These are phyloP conservation scores for Porites divaricata DNA, from an alignment of 92 coral and sea anemone species.

Conservation along the genomic window DNA sequence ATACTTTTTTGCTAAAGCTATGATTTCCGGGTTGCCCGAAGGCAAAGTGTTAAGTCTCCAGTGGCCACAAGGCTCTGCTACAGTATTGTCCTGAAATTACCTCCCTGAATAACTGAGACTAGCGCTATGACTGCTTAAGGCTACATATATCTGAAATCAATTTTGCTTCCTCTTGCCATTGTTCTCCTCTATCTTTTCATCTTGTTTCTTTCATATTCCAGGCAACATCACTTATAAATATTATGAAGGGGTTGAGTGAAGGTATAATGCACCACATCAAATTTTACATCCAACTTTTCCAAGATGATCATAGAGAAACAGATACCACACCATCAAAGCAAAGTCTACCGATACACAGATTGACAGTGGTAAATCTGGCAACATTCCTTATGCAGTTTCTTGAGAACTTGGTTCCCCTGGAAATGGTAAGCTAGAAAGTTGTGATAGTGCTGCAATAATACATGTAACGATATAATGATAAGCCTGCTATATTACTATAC, in stretches of 20 bases:
- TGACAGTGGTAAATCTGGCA: constrained; percentile 76
- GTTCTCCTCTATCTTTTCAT: not conserved
- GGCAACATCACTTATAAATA: constrained; percentile 61
- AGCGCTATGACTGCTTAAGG: not conserved
- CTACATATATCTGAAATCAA: not conserved
- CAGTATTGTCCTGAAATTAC: too few relatives aligned
- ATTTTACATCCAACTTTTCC: constrained; percentile 8
- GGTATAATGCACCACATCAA: constrained; percentile 74
- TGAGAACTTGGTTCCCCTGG: constrained; percentile 70
- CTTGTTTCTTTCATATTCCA: not conserved
- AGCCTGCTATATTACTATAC: too few relatives aligned
- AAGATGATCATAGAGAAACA: constrained; percentile 11
- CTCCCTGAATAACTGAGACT: too few relatives aligned
- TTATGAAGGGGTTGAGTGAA: constrained; percentile 76
- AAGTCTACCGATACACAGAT: constrained; percentile 64
- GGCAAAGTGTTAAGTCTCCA: too few relatives aligned
- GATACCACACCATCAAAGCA: constrained; percentile 12
- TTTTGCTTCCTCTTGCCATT: too few relatives aligned
- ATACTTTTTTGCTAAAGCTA: too few relatives aligned
- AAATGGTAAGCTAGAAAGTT: constrained; percentile 60
- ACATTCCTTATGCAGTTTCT: constrained; percentile 76
- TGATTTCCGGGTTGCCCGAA: too few relatives aligned
- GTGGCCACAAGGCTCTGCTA: too few relatives aligned
- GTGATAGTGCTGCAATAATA: not conserved
- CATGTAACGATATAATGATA: too few relatives aligned